Conservation (phyloP, 1,140 invertebrate species). For the Drosophila subpulchrella region DNA sequence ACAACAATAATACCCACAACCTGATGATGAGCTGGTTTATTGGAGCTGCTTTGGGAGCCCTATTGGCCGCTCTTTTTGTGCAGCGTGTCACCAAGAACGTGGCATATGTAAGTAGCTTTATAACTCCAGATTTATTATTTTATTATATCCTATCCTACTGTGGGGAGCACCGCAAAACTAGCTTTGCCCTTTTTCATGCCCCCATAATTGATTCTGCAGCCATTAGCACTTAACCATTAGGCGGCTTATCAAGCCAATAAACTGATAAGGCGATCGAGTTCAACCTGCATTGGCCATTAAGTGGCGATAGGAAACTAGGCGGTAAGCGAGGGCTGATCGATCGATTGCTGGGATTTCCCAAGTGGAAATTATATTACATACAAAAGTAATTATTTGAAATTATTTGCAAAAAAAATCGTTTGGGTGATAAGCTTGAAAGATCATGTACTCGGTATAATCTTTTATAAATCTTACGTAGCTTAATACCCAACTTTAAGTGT, state of each 20-base stretch:
- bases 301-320: conserved; percentile 25
- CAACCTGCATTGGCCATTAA: conserved; percentile 64
- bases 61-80: conserved; percentile 65
- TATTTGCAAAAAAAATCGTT: too few species aligned
- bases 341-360: conserved; percentile 13
- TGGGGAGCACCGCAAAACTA: conserved; percentile 1
- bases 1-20: conserved; percentile 61
- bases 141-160: background rate
- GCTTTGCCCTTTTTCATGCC: conserved; percentile 5
- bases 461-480: too few species aligned
- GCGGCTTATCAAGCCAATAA: conserved; percentile 46
- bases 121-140: background rate
- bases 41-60: conserved; percentile 60
- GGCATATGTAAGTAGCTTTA: conserved; percentile 69
- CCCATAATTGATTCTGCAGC: conserved; percentile 15
- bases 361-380: background rate
- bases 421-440: background rate
- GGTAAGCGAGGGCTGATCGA: conserved; percentile 45
- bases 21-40: conserved; percentile 78
- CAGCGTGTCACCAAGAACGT: conserved; percentile 78
- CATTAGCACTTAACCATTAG: conserved; percentile 44
- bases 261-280: conserved; percentile 53
- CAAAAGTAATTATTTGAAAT: background rate
- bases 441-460: too few species aligned
- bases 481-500: too few species aligned